phyloP scores from a whole-genome alignment of 2,113 vertebrate genomes.

The Thoracochromis brauschi region DNA sequence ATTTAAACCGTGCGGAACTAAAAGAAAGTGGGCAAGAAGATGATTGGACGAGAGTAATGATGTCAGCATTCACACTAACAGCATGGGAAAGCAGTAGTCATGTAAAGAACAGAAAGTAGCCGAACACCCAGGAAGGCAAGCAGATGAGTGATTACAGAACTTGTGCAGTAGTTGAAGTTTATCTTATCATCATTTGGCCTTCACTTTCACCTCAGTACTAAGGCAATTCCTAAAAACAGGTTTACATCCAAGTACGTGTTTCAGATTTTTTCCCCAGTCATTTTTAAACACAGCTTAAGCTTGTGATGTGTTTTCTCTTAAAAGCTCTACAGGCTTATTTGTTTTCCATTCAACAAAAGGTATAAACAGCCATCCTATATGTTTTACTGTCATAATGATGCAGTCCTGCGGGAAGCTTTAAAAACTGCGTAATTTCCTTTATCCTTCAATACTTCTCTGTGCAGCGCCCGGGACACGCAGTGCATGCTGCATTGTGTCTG shows the following conservation, averaged over 20 bases:
- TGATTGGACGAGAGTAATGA: neutral
- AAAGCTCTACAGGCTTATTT: neutral
- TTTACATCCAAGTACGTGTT: neutral
- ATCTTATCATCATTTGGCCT: neutral
- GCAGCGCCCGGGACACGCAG: neutral
- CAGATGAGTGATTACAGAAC: neutral
- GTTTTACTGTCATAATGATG: neutral
- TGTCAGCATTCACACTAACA: neutral
- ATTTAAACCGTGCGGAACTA: neutral
- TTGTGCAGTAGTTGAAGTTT: neutral
- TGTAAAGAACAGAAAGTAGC: neutral
- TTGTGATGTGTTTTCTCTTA: neutral
- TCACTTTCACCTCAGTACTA: neutral
- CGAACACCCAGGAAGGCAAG: neutral
- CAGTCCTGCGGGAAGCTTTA: neutral
- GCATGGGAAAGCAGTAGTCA: neutral
- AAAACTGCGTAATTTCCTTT: neutral
- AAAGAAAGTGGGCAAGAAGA: neutral
- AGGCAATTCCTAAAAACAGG: neutral
- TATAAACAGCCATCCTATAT: neutral
- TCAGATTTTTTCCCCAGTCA: neutral
- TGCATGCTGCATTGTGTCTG: neutral
- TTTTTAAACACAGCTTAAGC: neutral
- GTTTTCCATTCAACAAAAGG: neutral
- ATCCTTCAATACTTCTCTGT: neutral